phyloP scores from a whole-genome alignment of 2,797 vertebrate genomes.

The Phrynocephalus guinanensis region DNA sequence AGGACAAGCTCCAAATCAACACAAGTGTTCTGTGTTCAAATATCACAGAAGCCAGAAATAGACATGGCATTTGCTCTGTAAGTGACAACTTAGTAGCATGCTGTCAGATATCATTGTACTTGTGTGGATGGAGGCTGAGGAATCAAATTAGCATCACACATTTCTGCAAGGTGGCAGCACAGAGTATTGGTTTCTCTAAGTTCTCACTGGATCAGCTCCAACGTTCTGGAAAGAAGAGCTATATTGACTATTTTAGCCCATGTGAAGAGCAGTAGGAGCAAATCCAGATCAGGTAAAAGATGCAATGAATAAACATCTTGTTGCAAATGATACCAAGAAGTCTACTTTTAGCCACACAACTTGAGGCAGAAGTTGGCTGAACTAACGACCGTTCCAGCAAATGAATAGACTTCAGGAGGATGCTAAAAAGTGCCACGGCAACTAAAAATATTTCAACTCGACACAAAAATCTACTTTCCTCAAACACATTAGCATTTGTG shows the following conservation, averaged over 20 bases:
- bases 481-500: conserved; percentile 62
- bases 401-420: conserved; percentile 33
- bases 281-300: background rate
- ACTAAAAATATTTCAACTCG: conserved; percentile 58
- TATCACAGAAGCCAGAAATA: background rate
- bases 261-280: background rate
- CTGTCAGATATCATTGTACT: conserved; percentile 30
- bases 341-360: conserved; percentile 13
- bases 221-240: conserved; percentile 4
- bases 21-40: background rate
- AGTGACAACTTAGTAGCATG: background rate
- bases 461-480: conserved; percentile 51
- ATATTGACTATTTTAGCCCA: conserved; percentile 24
- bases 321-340: background rate
- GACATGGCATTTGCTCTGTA: background rate
- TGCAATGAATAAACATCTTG: conserved; percentile 14
- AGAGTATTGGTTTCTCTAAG: conserved; percentile 13
- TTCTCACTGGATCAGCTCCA: conserved; percentile 20
- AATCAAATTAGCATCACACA: background rate
- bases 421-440: conserved; percentile 35
- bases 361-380: background rate
- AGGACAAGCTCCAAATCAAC: conserved; percentile 13
- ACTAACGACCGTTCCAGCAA: conserved; percentile 26
- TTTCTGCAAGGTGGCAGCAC: conserved; percentile 8
- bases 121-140: background rate